A percentile compares a stretch with the other conserved stretches of the same genome.
Evolutionary conservation across 2,888 invertebrate genomes (phyloP).

Genomic region (Epistrophella euchroma): DNA sequence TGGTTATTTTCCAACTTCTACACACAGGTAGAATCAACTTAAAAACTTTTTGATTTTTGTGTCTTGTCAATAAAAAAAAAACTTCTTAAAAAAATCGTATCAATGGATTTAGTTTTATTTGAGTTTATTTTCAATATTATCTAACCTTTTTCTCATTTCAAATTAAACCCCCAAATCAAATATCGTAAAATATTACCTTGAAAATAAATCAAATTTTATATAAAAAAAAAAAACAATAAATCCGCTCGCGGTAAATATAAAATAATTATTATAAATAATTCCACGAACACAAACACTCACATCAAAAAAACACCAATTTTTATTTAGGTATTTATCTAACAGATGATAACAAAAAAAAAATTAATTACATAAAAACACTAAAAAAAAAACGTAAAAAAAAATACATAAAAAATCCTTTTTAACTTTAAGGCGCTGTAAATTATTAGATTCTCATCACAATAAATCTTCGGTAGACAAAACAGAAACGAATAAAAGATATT

Average conservation of each 20-base stretch:
- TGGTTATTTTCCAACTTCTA: not conserved
- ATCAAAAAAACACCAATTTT: slow-evolving; percentile 39
- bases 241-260: slow-evolving; percentile 43
- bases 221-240: slow-evolving; percentile 9
- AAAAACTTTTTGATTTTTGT: not conserved
- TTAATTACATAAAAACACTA: slow-evolving; percentile 55
- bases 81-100: not conserved
- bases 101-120: not conserved
- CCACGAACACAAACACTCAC: slow-evolving; percentile 35
- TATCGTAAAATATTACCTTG: slow-evolving; percentile 66
- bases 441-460: slow-evolving; percentile 65
- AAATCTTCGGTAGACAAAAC: slow-evolving; percentile 62
- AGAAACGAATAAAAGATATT: slow-evolving; percentile 26
- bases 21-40: not conserved
- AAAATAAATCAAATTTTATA: slow-evolving; percentile 51
- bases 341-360: slow-evolving; percentile 9
- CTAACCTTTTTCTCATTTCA: not conserved
- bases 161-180: slow-evolving; percentile 52
- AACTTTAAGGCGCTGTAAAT: slow-evolving; percentile 71
- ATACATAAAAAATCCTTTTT: slow-evolving; percentile 22
- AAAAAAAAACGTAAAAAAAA: slow-evolving; percentile 35
- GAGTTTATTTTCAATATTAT: not conserved
- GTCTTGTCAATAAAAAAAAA: not conserved
- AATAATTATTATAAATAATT: slow-evolving; percentile 37
- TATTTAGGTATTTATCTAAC: not conserved